These are phyloP conservation scores for Bubo blakistoni DNA, from an alignment of 2,113 vertebrate species.

Conservation along the genomic window DNA sequence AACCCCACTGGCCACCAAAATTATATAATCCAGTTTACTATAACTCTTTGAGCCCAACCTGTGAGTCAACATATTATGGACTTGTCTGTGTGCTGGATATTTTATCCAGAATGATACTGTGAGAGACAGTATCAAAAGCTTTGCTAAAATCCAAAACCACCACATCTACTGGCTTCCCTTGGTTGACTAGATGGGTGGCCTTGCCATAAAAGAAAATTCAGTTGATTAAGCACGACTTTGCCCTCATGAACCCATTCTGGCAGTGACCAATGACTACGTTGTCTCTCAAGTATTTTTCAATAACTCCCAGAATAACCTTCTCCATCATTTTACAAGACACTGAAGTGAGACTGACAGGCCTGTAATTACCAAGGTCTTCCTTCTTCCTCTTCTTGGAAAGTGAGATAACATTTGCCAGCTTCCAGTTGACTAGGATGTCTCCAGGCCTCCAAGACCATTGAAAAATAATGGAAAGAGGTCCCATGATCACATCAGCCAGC, in stretches of 20 bases:
- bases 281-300: not conserved
- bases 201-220: not conserved
- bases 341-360: not conserved
- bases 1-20: not conserved
- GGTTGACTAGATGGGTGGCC: not conserved
- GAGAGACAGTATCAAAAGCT: not conserved
- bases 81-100: not conserved
- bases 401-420: not conserved
- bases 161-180: not conserved
- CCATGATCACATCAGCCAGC: accelerated
- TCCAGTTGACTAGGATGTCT: not conserved
- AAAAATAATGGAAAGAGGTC: not conserved
- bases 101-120: not conserved
- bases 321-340: not conserved
- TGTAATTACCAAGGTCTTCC: not conserved
- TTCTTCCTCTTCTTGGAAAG: not conserved
- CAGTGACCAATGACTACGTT: not conserved
- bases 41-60: not conserved
- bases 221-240: not conserved
- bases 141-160: not conserved
- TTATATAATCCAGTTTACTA: not conserved
- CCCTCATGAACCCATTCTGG: not conserved
- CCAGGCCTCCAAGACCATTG: not conserved
- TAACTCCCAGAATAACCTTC: not conserved
- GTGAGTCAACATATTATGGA: not conserved